Conservation (phyloP, 2,113 vertebrate species). For the Pavo muticus region DNA sequence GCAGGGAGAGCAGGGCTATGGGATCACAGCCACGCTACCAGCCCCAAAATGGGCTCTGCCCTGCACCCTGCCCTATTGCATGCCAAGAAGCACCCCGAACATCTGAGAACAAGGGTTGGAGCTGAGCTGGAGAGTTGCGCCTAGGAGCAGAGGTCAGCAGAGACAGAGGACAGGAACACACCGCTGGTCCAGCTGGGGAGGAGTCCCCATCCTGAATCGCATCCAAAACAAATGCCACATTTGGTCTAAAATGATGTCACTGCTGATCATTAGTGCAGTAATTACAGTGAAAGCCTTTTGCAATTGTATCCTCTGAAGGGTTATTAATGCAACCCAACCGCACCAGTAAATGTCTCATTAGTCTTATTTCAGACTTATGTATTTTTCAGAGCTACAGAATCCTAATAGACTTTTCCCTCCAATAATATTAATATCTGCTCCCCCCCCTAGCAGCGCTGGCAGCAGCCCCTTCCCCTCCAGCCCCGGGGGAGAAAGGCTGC, state of each 20-base stretch:
- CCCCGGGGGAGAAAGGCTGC: neutral
- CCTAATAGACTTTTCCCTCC: constrained; percentile 66
- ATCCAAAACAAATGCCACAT: constrained; percentile 71
- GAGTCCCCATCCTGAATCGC: constrained; percentile 68
- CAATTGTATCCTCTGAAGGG: constrained; percentile 77
- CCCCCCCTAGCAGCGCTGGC: neutral
- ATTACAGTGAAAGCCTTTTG: constrained; percentile 82
- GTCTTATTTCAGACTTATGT: constrained; percentile 80
- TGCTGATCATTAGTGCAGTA: constrained; percentile 78
- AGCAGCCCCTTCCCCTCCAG: neutral
- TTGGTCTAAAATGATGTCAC: constrained; percentile 77
- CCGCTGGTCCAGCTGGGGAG: neutral
- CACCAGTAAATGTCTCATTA: constrained; percentile 81
- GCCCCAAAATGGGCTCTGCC: neutral
- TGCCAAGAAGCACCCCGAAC: constrained; percentile 38
- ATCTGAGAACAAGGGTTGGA: constrained; percentile 19
- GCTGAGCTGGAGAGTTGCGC: constrained; percentile 42
- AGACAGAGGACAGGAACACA: constrained; percentile 47
- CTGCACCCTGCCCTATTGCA: neutral
- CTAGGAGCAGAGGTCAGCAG: constrained; percentile 17
- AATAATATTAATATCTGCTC: constrained; percentile 61
- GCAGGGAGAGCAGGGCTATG: neutral
- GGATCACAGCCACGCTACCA: neutral
- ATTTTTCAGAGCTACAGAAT: constrained; percentile 79
- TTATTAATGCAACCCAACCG: constrained; percentile 79